Conservation (phyloP, 2,797 vertebrate genomes). For the Cacajao melanocephalus region DNA sequence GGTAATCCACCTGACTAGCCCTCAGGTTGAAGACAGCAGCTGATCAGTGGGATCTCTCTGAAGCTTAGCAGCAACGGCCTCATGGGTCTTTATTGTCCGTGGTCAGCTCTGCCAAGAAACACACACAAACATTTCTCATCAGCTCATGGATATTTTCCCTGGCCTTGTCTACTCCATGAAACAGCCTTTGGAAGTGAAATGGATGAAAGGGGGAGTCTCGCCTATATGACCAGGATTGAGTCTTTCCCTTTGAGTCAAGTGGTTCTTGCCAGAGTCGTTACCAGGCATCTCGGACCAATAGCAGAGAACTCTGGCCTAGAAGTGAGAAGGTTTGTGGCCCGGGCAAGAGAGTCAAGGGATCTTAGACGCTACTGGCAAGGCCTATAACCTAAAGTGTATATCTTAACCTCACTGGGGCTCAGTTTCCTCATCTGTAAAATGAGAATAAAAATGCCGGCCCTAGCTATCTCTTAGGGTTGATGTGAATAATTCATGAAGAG, state of each 20-base stretch:
- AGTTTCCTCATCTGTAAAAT: constrained; percentile 6
- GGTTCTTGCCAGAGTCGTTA: neutral
- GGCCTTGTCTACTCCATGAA: neutral
- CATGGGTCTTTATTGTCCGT: neutral
- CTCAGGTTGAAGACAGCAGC: neutral
- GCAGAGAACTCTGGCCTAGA: neutral
- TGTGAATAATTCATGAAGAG: neutral
- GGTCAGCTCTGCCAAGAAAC: neutral
- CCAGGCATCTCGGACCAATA: neutral
- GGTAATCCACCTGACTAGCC: neutral
- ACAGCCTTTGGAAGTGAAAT: neutral
- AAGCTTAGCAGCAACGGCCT: neutral
- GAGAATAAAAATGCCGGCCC: neutral
- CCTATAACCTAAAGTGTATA: neutral
- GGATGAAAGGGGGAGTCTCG: neutral
- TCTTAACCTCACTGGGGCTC: neutral
- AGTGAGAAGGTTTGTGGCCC: neutral
- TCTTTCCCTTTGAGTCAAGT: neutral
- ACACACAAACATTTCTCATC: neutral
- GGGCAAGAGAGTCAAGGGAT: neutral
- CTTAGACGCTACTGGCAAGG: neutral
- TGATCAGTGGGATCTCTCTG: neutral
- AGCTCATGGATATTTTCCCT: neutral
- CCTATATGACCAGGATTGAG: neutral
- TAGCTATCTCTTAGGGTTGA: neutral